phyloP scores from a whole-genome alignment of 1,140 invertebrate genomes.

The Pinna nobilis region DNA sequence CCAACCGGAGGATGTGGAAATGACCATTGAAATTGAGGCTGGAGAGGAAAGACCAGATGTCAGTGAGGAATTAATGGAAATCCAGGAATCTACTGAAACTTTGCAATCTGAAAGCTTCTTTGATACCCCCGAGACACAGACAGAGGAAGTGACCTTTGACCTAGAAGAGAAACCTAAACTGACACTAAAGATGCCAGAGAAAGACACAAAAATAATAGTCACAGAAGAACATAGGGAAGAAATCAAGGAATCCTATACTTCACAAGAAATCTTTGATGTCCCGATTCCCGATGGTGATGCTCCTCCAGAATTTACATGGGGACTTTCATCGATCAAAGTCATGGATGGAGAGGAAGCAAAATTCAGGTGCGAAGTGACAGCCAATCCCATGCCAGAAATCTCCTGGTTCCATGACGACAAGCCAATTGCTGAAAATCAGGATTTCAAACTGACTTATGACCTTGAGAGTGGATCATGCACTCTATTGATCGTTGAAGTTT shows the following conservation, averaged over 20 bases:
- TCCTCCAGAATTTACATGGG: conserved; percentile 85
- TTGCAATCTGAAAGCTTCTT: neutral
- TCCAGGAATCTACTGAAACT: neutral
- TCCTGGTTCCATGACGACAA: conserved; percentile 83
- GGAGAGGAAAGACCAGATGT: neutral
- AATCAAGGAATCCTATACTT: conserved; percentile 31
- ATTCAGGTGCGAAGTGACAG: conserved; percentile 76
- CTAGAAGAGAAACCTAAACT: conserved; percentile 42
- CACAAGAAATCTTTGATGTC: conserved; percentile 56
- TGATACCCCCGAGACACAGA: conserved; percentile 22
- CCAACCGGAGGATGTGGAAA: conserved; percentile 11
- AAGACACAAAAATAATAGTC: conserved; percentile 33
- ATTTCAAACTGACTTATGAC: conserved; percentile 68
- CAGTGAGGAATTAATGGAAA: neutral
- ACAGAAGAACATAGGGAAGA: conserved; percentile 39
- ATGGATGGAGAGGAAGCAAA: conserved; percentile 95
- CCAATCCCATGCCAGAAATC: conserved; percentile 65
- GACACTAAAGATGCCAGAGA: conserved; percentile 36
- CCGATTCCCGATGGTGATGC: conserved; percentile 76
- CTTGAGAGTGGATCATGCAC: conserved; percentile 64
- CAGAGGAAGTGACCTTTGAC: conserved; percentile 38
- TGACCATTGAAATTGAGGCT: conserved; percentile 1
- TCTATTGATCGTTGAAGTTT: conserved; percentile 73
- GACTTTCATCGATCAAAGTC: conserved; percentile 83
- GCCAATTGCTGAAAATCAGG: conserved; percentile 78